A percentile compares a stretch with the other conserved stretches of the same genome.
Conservation (phyloP, 2,888 invertebrate genomes). For the Tachina fera region DNA sequence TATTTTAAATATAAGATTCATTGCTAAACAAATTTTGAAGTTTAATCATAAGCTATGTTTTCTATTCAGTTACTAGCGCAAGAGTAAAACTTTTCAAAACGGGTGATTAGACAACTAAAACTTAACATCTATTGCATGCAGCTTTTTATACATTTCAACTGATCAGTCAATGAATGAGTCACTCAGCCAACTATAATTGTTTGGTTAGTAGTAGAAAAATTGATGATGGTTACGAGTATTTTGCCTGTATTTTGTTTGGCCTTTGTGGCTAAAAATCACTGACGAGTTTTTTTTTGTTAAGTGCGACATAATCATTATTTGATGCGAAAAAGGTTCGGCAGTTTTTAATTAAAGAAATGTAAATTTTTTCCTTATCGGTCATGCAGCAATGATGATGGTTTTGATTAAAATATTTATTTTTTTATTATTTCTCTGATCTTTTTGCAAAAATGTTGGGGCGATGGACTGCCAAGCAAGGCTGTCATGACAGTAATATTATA, state of each 20-base stretch:
- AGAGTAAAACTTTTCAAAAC: too few relatives aligned
- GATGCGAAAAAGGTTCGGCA: slow-evolving; percentile 1
- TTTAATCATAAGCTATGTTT: too few relatives aligned
- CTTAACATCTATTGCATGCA: neutral
- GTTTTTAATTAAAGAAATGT: slow-evolving; percentile 5
- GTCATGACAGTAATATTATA: slow-evolving; percentile 31
- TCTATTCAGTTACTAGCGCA: too few relatives aligned
- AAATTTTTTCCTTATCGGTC: slow-evolving; percentile 12
- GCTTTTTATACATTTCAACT: neutral
- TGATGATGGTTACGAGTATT: neutral
- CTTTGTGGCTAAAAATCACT: slow-evolving; percentile 2
- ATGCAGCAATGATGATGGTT: slow-evolving; percentile 16
- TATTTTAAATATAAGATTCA: too few relatives aligned
- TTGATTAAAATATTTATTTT: slow-evolving; percentile 27
- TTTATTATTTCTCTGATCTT: neutral
- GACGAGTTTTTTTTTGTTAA: neutral
- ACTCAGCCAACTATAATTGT: neutral
- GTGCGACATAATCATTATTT: slow-evolving; percentile 20
- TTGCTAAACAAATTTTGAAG: too few relatives aligned
- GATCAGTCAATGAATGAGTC: too few relatives aligned
- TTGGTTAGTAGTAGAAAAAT: neutral
- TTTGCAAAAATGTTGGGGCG: neutral
- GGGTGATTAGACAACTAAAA: too few relatives aligned
- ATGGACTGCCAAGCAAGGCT: neutral
- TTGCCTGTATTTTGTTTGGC: neutral